Base-by-base conservation (phyloP, 2,888 invertebrate species). In the Pachymerium ferrugineum region DNA sequence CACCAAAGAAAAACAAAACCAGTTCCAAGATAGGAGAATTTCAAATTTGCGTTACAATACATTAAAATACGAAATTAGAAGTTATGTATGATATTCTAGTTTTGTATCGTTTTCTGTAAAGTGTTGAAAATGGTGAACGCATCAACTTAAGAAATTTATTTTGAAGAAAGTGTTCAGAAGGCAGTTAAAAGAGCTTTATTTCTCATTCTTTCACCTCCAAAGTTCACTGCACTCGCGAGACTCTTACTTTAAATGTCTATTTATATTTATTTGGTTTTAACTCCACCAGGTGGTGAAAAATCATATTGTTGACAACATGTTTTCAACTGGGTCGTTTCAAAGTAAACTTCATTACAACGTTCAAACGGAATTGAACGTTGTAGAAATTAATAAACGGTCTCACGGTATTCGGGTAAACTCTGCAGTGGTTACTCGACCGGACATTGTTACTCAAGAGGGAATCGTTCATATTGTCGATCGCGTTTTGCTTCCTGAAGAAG, bases 381-480 rank as follows among this genome's bases (percentile, higher is more conserved):
- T 83, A 31, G 82, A 83, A 35, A 81, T 83, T 10, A 78, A 81
- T 10, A 80, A 80, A 74, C 79, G 82, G 72, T 42, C 72, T 12
- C 80, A 82, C 76, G 80, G 80, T 0, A 79, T 82, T 70, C 80
- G 82, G 79, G 81, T 84, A 10, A 83, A 83, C 74, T 81, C 81
- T 16, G 83, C 83, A 4, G 79, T 79, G 47, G 80, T 84, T 8
- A 77, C 82, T 8, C 79, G 81, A 28, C 79, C 80, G 29, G 84
- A 85, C 78, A 80, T 84, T 38, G 78, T 84, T 69, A 83, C 82
- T 68, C 80, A 80, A 30, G 85, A 85, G 78, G 85, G 85, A 2
- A 81, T 85, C 68, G 81, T 85, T n/a, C 85, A 85, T 76, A 80
- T 82, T 73, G 82, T 85, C 62, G 83, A 85, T 77, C 80, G 80